These are phyloP conservation scores for Lasioglossum zephyrum DNA, from an alignment of 2,888 invertebrate genomes.

Conservation along the genomic window DNA sequence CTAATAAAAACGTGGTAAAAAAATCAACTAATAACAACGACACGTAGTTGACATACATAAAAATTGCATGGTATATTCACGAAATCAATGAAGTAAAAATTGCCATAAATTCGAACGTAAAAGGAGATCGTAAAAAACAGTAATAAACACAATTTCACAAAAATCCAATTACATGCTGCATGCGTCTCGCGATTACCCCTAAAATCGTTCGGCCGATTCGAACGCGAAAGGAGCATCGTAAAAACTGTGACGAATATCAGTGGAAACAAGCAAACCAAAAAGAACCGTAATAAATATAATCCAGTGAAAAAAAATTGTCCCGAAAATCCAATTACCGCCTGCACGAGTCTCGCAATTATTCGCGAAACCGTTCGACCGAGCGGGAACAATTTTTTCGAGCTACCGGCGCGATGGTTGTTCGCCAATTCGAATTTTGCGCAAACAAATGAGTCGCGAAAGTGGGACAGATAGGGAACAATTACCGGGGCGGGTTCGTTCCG, in stretches of 20 bases:
- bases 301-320: no score
- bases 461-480: slow-evolving; percentile 3
- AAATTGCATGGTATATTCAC: background rate
- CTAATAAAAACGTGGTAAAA: no score
- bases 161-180: background rate
- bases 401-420: background rate
- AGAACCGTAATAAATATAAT: background rate
- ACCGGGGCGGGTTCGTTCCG: slow-evolving; percentile 1
- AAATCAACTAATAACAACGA: no score
- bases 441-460: slow-evolving; percentile 2
- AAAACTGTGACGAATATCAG: background rate
- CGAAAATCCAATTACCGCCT: background rate
- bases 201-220: background rate
- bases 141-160: no score
- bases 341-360: background rate
- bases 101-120: no score
- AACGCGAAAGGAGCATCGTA: background rate
- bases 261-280: background rate
- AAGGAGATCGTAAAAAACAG: no score
- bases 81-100: background rate
- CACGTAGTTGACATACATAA: no score
- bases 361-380: background rate
- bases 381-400: background rate
- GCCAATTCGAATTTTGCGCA: background rate
- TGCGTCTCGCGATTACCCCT: background rate